phyloP scores from a whole-genome alignment of 2,113 vertebrate species.

The Globicephala melas region DNA sequence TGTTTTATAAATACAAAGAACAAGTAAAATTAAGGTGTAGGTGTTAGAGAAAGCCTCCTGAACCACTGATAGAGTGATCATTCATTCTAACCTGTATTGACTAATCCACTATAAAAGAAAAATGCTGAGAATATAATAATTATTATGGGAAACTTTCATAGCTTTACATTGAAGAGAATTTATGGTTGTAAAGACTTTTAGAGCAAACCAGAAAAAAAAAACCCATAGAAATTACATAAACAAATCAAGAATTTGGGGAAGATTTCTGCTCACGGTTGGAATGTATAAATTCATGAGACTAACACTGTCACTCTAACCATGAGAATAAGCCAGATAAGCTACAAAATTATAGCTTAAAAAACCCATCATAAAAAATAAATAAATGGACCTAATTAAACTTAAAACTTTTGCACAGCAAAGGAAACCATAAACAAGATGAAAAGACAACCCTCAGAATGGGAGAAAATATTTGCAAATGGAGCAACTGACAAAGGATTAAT shows the following conservation, averaged over 20 bases:
- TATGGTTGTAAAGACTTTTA: not conserved
- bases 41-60: not conserved
- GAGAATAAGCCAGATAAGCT: not conserved
- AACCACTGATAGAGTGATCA: not conserved
- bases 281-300: not conserved
- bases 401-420: not conserved
- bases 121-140: not conserved
- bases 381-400: not conserved
- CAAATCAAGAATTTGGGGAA: not conserved
- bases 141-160: not conserved
- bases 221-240: not conserved
- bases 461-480: not conserved
- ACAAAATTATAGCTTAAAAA: constrained; percentile 1
- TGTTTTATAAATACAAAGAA: not conserved
- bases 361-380: not conserved
- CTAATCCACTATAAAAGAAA: not conserved
- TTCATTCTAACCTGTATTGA: not conserved
- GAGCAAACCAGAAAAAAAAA: not conserved
- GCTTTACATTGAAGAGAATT: not conserved
- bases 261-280: not conserved
- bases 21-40: not conserved
- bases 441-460: not conserved
- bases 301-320: not conserved
- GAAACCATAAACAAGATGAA: not conserved
- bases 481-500: not conserved